Percentiles rank a stretch among this genome's conserved stretches.
These are phyloP conservation scores for Spondyliosoma cantharus DNA, from an alignment of 2,797 vertebrate species.

Conservation along the genomic window DNA sequence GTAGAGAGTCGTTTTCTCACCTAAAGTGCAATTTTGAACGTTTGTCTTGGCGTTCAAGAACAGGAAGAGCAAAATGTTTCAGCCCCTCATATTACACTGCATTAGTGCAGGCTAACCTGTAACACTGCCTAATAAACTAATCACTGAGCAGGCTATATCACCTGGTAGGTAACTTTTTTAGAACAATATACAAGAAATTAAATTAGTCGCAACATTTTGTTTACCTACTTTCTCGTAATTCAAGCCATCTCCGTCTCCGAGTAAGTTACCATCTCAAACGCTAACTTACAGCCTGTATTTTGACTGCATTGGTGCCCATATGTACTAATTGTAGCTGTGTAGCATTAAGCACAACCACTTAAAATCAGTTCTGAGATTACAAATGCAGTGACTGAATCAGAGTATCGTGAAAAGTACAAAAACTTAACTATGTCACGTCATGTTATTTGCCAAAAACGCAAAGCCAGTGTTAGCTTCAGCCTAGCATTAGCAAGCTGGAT, in stretches of 20 bases:
- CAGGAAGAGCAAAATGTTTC: neutral
- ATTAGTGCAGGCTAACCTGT: neutral
- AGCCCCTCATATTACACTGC: too few species aligned
- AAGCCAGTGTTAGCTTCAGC: slow-evolving; percentile 18
- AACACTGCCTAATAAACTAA: neutral
- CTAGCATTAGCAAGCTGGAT: slow-evolving; percentile 42
- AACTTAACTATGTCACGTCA: too few species aligned
- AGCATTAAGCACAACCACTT: neutral
- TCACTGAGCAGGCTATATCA: neutral
- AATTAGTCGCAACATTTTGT: neutral
- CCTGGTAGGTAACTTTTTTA: too few species aligned
- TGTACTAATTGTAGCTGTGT: neutral
- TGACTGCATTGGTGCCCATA: neutral
- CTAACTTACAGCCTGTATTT: neutral
- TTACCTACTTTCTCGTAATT: neutral
- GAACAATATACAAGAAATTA: neutral
- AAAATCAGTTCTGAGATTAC: too few species aligned
- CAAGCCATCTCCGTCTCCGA: neutral
- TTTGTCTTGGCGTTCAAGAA: neutral
- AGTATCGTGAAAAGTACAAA: neutral
- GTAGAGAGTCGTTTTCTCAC: too few species aligned
- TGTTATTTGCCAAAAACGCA: neutral
- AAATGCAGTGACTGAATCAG: too few species aligned
- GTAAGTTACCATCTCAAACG: neutral
- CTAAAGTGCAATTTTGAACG: neutral